phyloP scores from a whole-genome alignment of 1,140 invertebrate species.

The Eubasilissa regina region DNA sequence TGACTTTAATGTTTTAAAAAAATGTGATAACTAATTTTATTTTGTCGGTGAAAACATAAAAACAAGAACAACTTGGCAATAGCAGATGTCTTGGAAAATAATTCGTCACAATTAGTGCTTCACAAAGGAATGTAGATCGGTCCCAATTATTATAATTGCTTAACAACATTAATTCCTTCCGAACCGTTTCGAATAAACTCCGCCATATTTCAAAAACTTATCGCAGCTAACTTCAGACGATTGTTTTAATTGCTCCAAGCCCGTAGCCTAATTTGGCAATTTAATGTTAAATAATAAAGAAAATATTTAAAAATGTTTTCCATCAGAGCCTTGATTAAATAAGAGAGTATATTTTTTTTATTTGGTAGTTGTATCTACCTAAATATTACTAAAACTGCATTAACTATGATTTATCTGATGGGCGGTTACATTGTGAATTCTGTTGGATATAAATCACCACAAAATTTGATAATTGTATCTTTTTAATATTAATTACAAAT shows the following conservation, averaged over 20 bases:
- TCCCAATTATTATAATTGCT: slow-evolving; percentile 50
- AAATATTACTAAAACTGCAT: slow-evolving; percentile 20
- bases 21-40: no score
- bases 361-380: background rate
- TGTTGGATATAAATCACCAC: slow-evolving; percentile 9
- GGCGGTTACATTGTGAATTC: slow-evolving; percentile 7
- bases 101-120: slow-evolving; percentile 50
- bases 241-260: slow-evolving; percentile 40
- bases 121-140: slow-evolving; percentile 47
- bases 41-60: no score
- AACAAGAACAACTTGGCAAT: slow-evolving; percentile 1
- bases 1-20: no score
- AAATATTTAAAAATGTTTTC: slow-evolving; percentile 32
- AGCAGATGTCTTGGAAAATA: slow-evolving; percentile 44
- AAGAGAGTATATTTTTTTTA: slow-evolving; percentile 8
- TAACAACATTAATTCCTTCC: slow-evolving; percentile 37
- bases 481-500: slow-evolving; percentile 22
- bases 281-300: slow-evolving; percentile 30
- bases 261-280: slow-evolving; percentile 33
- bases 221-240: slow-evolving; percentile 24
- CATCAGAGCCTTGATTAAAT: slow-evolving; percentile 34
- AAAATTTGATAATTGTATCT: slow-evolving; percentile 2
- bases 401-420: slow-evolving; percentile 27
- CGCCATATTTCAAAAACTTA: slow-evolving; percentile 42
- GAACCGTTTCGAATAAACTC: slow-evolving; percentile 37